phyloP scores from a whole-genome alignment of 2,888 invertebrate genomes.

The Andrena dorsata region DNA sequence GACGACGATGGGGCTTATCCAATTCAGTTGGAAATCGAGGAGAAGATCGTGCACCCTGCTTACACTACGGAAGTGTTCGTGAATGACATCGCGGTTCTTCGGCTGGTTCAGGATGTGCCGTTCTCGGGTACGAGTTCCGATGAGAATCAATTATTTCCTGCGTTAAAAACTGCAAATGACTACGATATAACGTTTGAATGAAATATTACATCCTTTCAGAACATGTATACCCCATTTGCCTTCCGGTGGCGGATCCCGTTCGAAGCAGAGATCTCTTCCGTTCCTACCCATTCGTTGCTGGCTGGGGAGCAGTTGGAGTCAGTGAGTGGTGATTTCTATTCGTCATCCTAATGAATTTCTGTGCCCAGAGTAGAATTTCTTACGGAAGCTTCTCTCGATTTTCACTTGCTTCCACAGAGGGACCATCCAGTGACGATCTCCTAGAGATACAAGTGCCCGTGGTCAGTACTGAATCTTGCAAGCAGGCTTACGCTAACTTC shows the following conservation, averaged over 20 bases:
- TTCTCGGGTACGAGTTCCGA: slow-evolving; percentile 86
- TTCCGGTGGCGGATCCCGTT: slow-evolving; percentile 88
- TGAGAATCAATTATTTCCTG: too few relatives aligned
- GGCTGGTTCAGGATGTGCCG: slow-evolving; percentile 86
- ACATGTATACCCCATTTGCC: slow-evolving; percentile 90
- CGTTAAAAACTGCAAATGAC: too few relatives aligned
- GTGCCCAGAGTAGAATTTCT: too few relatives aligned
- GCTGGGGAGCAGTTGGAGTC: slow-evolving; percentile 92
- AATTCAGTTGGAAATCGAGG: slow-evolving; percentile 88
- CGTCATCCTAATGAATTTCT: neutral
- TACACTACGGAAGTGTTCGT: slow-evolving; percentile 88
- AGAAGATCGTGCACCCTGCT: slow-evolving; percentile 88
- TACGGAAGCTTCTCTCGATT: neutral
- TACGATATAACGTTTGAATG: too few relatives aligned
- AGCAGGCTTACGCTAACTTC: slow-evolving; percentile 86
- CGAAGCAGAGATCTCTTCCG: slow-evolving; percentile 86
- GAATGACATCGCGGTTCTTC: slow-evolving; percentile 93
- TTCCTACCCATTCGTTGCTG: slow-evolving; percentile 90
- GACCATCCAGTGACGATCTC: slow-evolving; percentile 88
- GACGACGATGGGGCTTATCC: slow-evolving; percentile 88
- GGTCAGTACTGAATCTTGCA: slow-evolving; percentile 88
- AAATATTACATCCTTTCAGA: slow-evolving; percentile 85
- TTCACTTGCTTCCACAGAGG: slow-evolving; percentile 86
- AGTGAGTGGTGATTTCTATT: slow-evolving; percentile 86
- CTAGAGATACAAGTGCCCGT: slow-evolving; percentile 91